Evolutionary conservation across 64 coral and sea anemone genomes (phyloP), one percentile per base, ranked within the genome.

Genomic region (Exaiptasia diaphana): DNA sequence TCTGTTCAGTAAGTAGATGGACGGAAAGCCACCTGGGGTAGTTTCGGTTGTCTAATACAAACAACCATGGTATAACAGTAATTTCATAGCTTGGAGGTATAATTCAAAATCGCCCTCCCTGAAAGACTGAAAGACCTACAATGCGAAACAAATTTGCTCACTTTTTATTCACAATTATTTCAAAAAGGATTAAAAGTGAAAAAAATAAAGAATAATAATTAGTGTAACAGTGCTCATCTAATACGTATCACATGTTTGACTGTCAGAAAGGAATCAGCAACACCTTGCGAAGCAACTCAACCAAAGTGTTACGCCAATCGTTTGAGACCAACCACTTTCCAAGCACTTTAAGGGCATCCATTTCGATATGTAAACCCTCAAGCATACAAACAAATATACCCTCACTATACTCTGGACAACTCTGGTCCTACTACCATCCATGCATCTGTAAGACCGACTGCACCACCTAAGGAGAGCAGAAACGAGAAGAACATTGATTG

Each of bases 261-360:
- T 80, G 61, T 23, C 34, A 81, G 61, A 15, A 68, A 81, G 14
- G 78, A 80, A 64, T 80, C 39, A 20, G 77, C 41, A 64, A 65
- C 59, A 31, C 41, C 77, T 35, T 3, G 26, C 27, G 77, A 52
- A 32, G 58, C 7, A 4, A 67, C 59, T 80, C 38, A 5, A 15
- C 58, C 41, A 81, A 10, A 13, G 26, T 45, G 17, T 81, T 43
- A 35, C 25, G 2, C 78, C 60, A 68, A 21, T 61, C 61, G 10
- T 43, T 68, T 41, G 40, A 41, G 67, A 30, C 18, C 29, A 81
- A 20, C 78, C 78, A 81, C 40, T 81, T 81, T 3, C 76, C 76
- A 38, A 80, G 40, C 49, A 53, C 64, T 44, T 73, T 84, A 46
- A 85, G 70, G 55, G 69, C 50, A 60, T 48, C 82, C 68, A 75